phyloP scores from a whole-genome alignment of 2,797 vertebrate species.

The Lutjanus argentimaculatus region DNA sequence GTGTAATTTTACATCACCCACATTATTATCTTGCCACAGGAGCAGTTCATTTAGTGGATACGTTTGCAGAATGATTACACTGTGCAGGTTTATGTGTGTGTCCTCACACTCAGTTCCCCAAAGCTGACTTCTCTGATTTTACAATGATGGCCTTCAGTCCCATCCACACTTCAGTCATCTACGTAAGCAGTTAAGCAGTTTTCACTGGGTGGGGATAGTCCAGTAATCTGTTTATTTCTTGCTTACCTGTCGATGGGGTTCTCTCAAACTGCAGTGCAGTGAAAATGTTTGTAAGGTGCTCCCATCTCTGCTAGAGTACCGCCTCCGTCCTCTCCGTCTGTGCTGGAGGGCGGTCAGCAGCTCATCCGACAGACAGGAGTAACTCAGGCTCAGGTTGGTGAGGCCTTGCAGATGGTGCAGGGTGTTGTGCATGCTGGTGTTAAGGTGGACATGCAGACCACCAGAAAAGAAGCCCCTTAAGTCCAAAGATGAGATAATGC shows the following conservation, averaged over 20 bases:
- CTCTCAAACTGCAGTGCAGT: constrained; percentile 80
- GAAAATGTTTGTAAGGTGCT: constrained; percentile 74
- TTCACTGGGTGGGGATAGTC: not conserved
- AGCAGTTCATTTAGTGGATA: not conserved
- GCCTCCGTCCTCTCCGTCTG: not conserved
- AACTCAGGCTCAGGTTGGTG: constrained; percentile 79
- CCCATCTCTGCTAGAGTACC: not conserved
- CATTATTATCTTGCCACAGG: not conserved
- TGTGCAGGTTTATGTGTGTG: not conserved
- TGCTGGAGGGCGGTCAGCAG: constrained; percentile 75
- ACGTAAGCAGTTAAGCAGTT: not conserved
- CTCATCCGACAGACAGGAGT: constrained; percentile 84
- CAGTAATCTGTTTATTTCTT: not conserved
- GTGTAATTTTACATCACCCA: not conserved
- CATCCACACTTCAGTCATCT: not conserved
- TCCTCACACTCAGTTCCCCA: not conserved
- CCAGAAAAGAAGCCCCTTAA: constrained; percentile 82
- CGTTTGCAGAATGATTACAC: not conserved
- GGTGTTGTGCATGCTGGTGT: constrained; percentile 57
- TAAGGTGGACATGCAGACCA: constrained; percentile 65
- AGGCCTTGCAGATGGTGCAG: constrained; percentile 75
- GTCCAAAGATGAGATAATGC: constrained; percentile 72
- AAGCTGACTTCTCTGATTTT: constrained; percentile 14
- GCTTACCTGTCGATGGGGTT: constrained; percentile 71
- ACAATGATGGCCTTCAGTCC: not conserved